Evolutionary conservation across 2,888 invertebrate species (phyloP).

Genomic region (Bombylius discolor): DNA sequence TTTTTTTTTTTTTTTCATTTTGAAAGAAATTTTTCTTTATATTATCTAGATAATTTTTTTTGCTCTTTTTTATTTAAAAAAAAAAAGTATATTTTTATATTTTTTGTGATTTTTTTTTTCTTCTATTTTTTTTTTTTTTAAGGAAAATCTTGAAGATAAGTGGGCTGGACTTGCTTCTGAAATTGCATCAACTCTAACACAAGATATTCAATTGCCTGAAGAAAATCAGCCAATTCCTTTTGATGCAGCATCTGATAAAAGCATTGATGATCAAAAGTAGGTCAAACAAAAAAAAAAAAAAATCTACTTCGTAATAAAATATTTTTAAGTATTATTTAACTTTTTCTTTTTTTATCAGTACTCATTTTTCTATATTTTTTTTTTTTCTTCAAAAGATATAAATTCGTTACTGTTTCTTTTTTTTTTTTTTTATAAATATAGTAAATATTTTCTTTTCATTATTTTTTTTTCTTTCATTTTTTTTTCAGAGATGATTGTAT

Average conservation of each 20-base stretch:
- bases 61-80: too few species aligned
- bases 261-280: slow-evolving; percentile 83
- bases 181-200: slow-evolving; percentile 45
- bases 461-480: slow-evolving; percentile 15
- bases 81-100: too few species aligned
- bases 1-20: too few species aligned
- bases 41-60: too few species aligned
- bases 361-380: slow-evolving; percentile 11
- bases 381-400: not conserved
- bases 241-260: slow-evolving; percentile 70
- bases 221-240: slow-evolving; percentile 58
- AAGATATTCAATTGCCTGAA: slow-evolving; percentile 33
- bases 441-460: slow-evolving; percentile 9
- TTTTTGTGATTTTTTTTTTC: too few species aligned
- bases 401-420: too few species aligned
- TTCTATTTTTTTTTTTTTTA: not conserved
- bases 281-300: slow-evolving; percentile 16
- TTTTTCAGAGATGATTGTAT: slow-evolving; percentile 67
- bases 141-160: slow-evolving; percentile 38
- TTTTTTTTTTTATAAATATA: not conserved
- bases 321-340: not conserved
- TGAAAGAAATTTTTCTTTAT: too few species aligned
- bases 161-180: slow-evolving; percentile 57
- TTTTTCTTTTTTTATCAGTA: slow-evolving; percentile 13
- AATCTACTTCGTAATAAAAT: not conserved